A percentile compares a stretch with the other conserved stretches of the same genome.
phyloP scores from a whole-genome alignment of 2,797 vertebrate species.

The Aplochiton taeniatus region DNA sequence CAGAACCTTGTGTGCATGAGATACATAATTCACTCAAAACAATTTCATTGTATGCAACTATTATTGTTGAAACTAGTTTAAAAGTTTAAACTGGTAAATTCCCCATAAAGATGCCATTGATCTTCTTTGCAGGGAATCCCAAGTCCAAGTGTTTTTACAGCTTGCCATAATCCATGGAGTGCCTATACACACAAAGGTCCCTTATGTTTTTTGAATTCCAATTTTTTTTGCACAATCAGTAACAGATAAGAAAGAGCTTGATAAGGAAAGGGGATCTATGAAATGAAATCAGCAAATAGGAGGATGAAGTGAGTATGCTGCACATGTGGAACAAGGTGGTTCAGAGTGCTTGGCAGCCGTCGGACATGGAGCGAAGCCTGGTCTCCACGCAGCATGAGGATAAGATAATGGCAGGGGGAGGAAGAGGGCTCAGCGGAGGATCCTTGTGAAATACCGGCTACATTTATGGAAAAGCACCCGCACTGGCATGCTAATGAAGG shows the following conservation, averaged over 20 bases:
- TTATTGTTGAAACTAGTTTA: too few relatives aligned
- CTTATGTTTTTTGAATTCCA: too few relatives aligned
- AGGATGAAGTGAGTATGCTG: slow-evolving; percentile 3
- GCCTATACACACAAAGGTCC: too few relatives aligned
- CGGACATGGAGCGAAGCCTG: slow-evolving; percentile 54
- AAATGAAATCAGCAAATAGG: slow-evolving; percentile 25
- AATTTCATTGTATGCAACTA: too few relatives aligned
- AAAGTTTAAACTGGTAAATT: too few relatives aligned
- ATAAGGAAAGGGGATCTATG: slow-evolving; percentile 16
- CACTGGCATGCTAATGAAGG: slow-evolving; percentile 68
- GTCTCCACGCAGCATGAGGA: slow-evolving; percentile 61
- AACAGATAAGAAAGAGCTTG: background rate
- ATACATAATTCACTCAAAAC: too few relatives aligned
- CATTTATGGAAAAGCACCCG: slow-evolving; percentile 56
- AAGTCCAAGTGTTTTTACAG: too few relatives aligned
- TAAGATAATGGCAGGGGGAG: slow-evolving; percentile 63
- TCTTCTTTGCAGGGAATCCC: too few relatives aligned
- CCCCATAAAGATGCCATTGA: too few relatives aligned
- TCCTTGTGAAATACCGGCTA: slow-evolving; percentile 59
- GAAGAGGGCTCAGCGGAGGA: slow-evolving; percentile 53
- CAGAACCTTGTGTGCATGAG: too few relatives aligned
- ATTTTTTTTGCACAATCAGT: too few relatives aligned
- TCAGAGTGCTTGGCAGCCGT: slow-evolving; percentile 44
- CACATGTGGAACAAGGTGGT: slow-evolving; percentile 29
- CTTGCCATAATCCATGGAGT: too few relatives aligned